Conservation (phyloP, 2,888 invertebrate species). For the Auanema freiburgensis region DNA sequence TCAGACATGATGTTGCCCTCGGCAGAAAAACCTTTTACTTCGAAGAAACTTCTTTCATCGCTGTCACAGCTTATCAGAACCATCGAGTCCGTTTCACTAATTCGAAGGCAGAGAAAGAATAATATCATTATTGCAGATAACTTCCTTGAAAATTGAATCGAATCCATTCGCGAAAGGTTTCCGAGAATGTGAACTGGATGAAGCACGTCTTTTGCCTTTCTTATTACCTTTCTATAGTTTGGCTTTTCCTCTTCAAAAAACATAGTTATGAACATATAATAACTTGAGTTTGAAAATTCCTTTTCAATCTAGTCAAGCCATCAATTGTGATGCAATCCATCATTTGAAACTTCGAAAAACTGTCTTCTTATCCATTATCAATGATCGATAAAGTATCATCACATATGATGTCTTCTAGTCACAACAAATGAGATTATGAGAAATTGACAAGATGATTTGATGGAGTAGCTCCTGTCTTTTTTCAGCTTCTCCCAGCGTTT, state of each 20-base stretch:
- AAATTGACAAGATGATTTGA: no score
- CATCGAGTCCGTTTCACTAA: constrained; percentile 74
- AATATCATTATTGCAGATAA: constrained; percentile 74
- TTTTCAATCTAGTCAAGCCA: no score
- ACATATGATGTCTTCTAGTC: no score
- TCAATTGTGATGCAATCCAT: no score
- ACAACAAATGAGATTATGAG: no score
- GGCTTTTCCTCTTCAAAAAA: constrained; percentile 19
- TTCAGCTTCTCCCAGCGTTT: no score
- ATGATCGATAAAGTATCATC: no score
- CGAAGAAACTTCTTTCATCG: constrained; percentile 96
- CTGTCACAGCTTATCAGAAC: constrained; percentile 98
- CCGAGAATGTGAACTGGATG: constrained; percentile 76
- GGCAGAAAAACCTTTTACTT: constrained; percentile 78
- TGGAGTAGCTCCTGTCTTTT: no score
- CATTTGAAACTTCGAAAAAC: no score
- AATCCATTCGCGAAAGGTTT: constrained; percentile 99
- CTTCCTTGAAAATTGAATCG: constrained; percentile 96
- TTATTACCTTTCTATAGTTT: constrained; percentile 18
- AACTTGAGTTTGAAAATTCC: no score
- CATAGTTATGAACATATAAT: not conserved
- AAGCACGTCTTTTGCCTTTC: constrained; percentile 17
- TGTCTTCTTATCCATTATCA: no score
- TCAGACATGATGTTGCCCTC: constrained; percentile 65
- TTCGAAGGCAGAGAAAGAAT: not conserved